These are phyloP conservation scores for Glaucidium brasilianum DNA, from an alignment of 2,113 vertebrate genomes.

Conservation along the genomic window DNA sequence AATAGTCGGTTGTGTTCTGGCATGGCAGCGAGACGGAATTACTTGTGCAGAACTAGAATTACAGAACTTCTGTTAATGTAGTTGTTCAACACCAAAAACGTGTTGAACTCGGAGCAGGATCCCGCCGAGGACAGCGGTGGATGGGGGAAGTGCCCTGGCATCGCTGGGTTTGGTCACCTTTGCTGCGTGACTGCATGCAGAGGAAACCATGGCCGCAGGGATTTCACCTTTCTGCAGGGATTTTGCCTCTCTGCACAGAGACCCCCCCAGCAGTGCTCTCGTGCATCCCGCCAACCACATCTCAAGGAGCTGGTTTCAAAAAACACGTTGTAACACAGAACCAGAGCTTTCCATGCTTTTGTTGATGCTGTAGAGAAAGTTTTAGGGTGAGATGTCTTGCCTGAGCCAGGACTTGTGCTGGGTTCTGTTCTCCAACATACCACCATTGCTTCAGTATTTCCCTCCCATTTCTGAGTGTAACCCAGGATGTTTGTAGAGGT, in stretches of 20 bases:
- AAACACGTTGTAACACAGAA: no score
- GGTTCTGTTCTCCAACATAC: neutral
- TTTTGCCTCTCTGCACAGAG: neutral
- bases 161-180: neutral
- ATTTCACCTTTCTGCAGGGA: neutral
- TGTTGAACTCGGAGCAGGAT: neutral
- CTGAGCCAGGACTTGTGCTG: neutral
- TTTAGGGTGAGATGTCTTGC: neutral
- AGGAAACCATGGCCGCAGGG: neutral
- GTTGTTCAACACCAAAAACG: neutral
- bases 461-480: neutral
- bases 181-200: no score
- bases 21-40: neutral
- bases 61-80: fast-evolving
- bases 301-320: neutral
- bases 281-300: neutral
- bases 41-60: neutral
- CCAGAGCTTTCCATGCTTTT: neutral
- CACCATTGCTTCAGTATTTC: neutral
- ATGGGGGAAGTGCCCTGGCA: neutral
- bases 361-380: neutral
- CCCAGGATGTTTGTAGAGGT: neutral
- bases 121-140: neutral
- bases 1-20: neutral
- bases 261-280: neutral